phyloP scores from a whole-genome alignment of 2,888 invertebrate genomes.

The Drosophila pegasa region DNA sequence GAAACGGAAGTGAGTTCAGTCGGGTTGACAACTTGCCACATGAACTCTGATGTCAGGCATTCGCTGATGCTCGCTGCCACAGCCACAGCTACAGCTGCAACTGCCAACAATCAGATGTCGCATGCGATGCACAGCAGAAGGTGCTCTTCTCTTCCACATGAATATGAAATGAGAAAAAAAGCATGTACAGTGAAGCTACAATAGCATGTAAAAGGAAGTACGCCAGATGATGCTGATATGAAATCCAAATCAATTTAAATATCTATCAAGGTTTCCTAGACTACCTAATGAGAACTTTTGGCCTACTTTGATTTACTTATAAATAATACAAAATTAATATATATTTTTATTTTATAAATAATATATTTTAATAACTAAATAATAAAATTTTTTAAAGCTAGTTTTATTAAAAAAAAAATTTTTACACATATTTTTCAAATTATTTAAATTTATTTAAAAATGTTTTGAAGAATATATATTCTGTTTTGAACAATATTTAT shows the following conservation, averaged over 20 bases:
- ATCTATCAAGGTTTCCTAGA: too few species aligned
- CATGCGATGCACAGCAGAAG: constrained; percentile 2
- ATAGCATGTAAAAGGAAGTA: not conserved
- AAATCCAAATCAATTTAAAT: not conserved
- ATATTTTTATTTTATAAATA: too few species aligned
- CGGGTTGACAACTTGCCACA: constrained; percentile 44
- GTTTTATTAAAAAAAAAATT: too few species aligned
- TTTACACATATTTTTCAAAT: not conserved
- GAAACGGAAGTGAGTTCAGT: constrained; percentile 72
- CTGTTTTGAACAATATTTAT: not conserved
- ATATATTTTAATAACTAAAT: too few species aligned
- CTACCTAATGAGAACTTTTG: too few species aligned
- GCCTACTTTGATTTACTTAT: too few species aligned
- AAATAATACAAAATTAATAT: too few species aligned
- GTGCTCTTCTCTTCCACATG: not conserved
- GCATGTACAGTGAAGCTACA: not conserved
- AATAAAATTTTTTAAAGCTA: too few species aligned
- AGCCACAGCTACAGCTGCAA: constrained; percentile 23
- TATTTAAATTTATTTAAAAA: not conserved
- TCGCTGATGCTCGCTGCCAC: constrained; percentile 1
- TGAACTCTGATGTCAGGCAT: constrained; percentile 34
- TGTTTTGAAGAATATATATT: not conserved
- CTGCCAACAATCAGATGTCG: constrained; percentile 5
- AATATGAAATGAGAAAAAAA: not conserved
- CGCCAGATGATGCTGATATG: not conserved